Base-by-base conservation (phyloP, 2,888 invertebrate genomes). In the Gerris lacustris region DNA sequence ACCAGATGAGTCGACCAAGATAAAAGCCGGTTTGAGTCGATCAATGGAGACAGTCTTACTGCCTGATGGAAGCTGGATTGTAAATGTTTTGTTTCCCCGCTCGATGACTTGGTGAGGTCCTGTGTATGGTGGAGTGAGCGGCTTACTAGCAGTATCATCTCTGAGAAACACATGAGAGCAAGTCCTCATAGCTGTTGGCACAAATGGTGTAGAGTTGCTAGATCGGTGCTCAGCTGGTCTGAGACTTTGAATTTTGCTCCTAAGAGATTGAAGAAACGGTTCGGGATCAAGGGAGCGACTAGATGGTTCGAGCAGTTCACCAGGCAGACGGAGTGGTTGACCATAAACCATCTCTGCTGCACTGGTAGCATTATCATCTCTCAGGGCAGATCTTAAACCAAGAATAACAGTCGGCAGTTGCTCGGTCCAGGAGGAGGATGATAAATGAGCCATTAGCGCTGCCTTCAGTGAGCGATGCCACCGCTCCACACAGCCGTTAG, bases 401-500 rank as follows among this genome's bases (percentile, higher is more conserved):
- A 69, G 68, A 55, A 68, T 45, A 6, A 47, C 55, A 47, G 68
- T 18, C 5, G 68, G 68, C 6, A 47, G 18, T 2, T 17, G 15
- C n/a, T 55, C 44, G 5, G 18, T 47, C 55, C 68, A 68, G 44
- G 45, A 47, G 11, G 47, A 7, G 6, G 47, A 47, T 7, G 6
- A 6, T 7, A 47, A 11, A 6, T 47, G 47, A 47, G 47, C 47
- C 11, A 7, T 47, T n/a, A 80, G 72, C 0, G 81, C 79, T 0
- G 80, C 76, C 75, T 80, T 81, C 69, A 81, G 73, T 7, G 77
- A 76, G 1, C 81, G 75, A 73, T 82, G 81, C 70, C 79, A 78
- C 6, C 80, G 74, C 73, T 82, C 80, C 5, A 81, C 76, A 70
- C 80, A 76, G 1, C 80, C 81, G 68, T 82, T 81, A 0, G 79